Percentiles rank a stretch among this genome's conserved stretches.
Evolutionary conservation across 2,797 vertebrate genomes (phyloP).

Genomic region (Chaetophractus vellerosus): DNA sequence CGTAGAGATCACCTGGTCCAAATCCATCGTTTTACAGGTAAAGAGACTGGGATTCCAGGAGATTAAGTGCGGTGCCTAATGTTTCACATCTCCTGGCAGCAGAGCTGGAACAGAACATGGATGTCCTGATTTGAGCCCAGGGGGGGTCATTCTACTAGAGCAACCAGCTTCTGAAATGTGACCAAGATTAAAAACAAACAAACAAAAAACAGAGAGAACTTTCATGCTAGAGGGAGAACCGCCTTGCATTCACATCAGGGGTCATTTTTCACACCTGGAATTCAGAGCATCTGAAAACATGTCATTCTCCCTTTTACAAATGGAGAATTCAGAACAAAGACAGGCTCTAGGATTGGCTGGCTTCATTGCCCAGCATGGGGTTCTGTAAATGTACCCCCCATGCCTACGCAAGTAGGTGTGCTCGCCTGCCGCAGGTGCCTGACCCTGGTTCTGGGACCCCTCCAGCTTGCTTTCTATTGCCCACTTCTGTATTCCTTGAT

Average conservation of each 20-base stretch:
- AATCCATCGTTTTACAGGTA: not conserved
- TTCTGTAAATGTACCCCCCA: not conserved
- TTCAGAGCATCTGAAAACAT: conserved; percentile 70
- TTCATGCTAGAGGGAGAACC: conserved; percentile 46
- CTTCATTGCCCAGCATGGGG: not conserved
- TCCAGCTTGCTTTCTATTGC: not conserved
- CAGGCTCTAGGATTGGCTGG: not conserved
- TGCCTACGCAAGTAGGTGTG: not conserved
- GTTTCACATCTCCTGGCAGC: not conserved
- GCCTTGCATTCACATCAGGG: conserved; percentile 63
- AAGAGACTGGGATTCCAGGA: not conserved
- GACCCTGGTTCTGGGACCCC: not conserved
- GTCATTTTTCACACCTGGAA: conserved; percentile 65
- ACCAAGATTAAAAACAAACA: not conserved
- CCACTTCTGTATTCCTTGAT: too few species aligned
- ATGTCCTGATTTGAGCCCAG: not conserved
- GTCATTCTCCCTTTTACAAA: conserved; percentile 49
- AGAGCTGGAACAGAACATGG: not conserved
- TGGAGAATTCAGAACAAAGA: conserved; percentile 55
- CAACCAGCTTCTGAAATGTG: conserved; percentile 55
- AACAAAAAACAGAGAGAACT: conserved; percentile 46
- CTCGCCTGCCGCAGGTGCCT: not conserved
- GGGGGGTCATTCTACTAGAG: not conserved
- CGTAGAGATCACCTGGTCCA: not conserved
- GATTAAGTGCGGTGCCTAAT: conserved; percentile 5